Evolutionary conservation across 2,888 invertebrate genomes (phyloP).

Genomic region (Lathronympha strigana): DNA sequence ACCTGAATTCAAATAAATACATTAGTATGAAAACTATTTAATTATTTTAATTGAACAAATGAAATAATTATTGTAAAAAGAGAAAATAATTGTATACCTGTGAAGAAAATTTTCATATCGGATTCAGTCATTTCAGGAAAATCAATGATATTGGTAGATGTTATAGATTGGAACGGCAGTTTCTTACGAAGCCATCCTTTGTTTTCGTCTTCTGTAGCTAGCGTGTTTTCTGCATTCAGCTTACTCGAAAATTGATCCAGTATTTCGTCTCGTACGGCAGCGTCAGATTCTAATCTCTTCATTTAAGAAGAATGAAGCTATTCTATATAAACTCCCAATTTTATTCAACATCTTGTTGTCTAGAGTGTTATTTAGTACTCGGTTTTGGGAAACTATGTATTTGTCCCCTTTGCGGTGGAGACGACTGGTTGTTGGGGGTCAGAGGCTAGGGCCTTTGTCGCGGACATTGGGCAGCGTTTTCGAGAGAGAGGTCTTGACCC

Average conservation of each 20-base stretch:
- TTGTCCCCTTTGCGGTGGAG: too few species aligned
- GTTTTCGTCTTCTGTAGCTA: conserved; percentile 7
- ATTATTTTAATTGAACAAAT: not conserved
- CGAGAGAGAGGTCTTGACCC: too few species aligned
- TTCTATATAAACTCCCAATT: not conserved
- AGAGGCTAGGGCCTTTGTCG: too few species aligned
- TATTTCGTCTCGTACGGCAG: not conserved
- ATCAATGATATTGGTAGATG: conserved; percentile 3
- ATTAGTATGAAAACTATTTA: not conserved
- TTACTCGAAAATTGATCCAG: not conserved
- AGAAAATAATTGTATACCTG: not conserved
- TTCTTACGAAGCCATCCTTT: conserved; percentile 17
- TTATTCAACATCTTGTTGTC: conserved; percentile 7
- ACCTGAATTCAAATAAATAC: not conserved
- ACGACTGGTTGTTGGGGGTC: too few species aligned
- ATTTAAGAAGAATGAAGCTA: not conserved
- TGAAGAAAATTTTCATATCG: too few species aligned
- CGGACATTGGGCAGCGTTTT: too few species aligned
- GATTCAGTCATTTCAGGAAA: not conserved
- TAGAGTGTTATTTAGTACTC: not conserved
- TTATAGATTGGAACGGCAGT: conserved; percentile 12
- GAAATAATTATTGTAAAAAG: not conserved
- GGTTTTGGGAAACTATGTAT: too few species aligned
- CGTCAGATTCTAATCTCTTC: not conserved
- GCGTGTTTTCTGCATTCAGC: conserved; percentile 3